Conservation (phyloP, 2,888 invertebrate species). For the Leptinotarsa peninsularis region DNA sequence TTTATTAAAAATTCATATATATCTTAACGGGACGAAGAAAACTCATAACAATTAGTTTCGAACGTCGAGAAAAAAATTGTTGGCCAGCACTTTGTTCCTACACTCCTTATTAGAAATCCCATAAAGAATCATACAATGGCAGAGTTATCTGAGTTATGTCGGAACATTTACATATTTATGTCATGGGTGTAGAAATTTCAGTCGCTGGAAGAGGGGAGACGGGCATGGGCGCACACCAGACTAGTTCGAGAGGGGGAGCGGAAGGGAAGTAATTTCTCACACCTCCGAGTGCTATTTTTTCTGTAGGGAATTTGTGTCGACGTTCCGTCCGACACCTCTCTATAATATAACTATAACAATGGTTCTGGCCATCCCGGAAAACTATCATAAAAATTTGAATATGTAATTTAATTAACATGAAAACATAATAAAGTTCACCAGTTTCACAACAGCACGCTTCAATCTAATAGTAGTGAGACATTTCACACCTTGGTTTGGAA, state of each 20-base stretch:
- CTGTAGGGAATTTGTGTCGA: no score
- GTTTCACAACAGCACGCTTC: no score
- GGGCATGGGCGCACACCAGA: constrained; percentile 13
- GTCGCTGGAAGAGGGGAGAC: constrained; percentile 17
- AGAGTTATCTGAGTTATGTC: constrained; percentile 44
- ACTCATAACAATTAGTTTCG: constrained; percentile 43
- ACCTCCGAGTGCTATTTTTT: neutral
- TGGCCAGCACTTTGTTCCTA: constrained; percentile 40
- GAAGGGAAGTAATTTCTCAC: constrained; percentile 3
- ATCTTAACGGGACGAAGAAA: constrained; percentile 29
- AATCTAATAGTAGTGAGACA: no score
- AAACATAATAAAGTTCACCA: no score
- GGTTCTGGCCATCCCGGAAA: neutral
- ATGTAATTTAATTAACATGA: neutral
- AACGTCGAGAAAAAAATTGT: constrained; percentile 36
- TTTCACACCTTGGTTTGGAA: no score
- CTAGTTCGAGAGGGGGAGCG: neutral
- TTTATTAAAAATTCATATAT: constrained; percentile 25
- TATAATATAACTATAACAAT: neutral
- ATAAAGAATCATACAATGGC: constrained; percentile 44
- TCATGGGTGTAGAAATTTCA: constrained; percentile 42
- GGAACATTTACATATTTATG: constrained; percentile 42
- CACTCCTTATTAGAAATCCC: constrained; percentile 45
- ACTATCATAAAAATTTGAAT: neutral
- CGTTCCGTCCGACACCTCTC: neutral